Evolutionary conservation across 2,113 vertebrate species (phyloP).

Genomic region (Thryonomys swinderianus): DNA sequence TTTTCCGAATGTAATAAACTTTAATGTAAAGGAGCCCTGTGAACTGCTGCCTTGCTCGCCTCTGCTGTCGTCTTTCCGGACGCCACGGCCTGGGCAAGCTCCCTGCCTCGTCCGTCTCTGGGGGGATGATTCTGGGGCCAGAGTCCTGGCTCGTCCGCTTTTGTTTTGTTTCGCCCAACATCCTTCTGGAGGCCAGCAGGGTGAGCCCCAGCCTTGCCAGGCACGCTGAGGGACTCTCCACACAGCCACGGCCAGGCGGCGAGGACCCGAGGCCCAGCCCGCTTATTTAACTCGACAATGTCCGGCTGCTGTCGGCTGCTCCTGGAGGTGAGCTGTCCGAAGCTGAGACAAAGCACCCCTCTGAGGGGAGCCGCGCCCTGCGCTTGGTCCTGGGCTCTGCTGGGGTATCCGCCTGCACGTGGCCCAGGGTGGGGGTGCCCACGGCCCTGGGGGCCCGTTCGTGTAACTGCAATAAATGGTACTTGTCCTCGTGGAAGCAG

Average conservation of each 20-base stretch:
- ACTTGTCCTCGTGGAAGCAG: conserved; percentile 42
- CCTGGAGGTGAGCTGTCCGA: background rate
- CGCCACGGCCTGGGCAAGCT: background rate
- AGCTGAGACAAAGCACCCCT: background rate
- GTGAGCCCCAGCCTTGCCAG: conserved; percentile 8
- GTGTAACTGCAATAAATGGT: conserved; percentile 56
- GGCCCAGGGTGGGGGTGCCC: background rate
- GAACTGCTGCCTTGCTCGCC: conserved; percentile 30
- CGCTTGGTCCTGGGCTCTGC: background rate
- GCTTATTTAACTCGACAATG: conserved; percentile 31
- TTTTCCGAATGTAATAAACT: conserved; percentile 79
- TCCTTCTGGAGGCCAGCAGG: background rate
- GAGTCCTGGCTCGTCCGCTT: conserved; percentile 1
- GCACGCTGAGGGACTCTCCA: background rate
- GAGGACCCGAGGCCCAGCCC: background rate
- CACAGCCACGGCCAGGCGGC: too few species aligned
- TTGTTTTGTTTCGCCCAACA: background rate
- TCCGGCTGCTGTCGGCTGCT: background rate
- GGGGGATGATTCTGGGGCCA: background rate
- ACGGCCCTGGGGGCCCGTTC: background rate
- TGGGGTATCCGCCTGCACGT: background rate
- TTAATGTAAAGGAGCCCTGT: conserved; percentile 77
- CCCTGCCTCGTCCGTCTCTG: background rate
- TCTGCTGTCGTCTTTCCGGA: background rate
- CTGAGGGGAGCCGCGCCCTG: background rate